phyloP scores from a whole-genome alignment of 2,888 invertebrate species.

The Platypus cylindrus region DNA sequence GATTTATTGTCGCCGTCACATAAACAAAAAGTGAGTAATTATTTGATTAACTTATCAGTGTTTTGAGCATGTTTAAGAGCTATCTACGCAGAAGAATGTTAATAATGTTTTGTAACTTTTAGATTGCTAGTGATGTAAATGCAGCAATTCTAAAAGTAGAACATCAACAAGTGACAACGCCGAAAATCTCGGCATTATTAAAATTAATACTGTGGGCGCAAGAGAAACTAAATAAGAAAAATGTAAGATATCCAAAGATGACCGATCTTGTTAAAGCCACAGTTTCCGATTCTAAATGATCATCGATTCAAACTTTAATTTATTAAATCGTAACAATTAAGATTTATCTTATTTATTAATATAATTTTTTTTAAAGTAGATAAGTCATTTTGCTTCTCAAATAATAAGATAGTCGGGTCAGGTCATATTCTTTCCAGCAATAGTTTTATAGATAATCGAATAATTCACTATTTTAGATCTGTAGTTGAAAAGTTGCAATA shows the following conservation, averaged over 20 bases:
- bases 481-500: too few species aligned
- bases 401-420: too few species aligned
- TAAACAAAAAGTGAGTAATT: conserved; percentile 63
- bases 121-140: conserved; percentile 95
- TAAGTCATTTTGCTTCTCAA: too few species aligned
- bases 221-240: conserved; percentile 86
- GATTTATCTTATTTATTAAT: too few species aligned
- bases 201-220: conserved; percentile 94
- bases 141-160: conserved; percentile 94
- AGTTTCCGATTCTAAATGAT: conserved; percentile 46
- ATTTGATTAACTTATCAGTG: conserved; percentile 1
- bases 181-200: conserved; percentile 80
- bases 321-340: too few species aligned
- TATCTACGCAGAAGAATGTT: background rate
- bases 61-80: background rate
- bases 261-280: conserved; percentile 77
- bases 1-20: conserved; percentile 88
- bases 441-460: too few species aligned
- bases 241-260: conserved; percentile 93
- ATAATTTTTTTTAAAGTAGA: too few species aligned
- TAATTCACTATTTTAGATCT: too few species aligned
- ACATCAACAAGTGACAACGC: conserved; percentile 80
- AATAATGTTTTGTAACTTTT: conserved; percentile 16
- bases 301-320: too few species aligned
- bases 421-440: too few species aligned